Conservation (phyloP, 2,113 vertebrate genomes). For the Phodopus roborovskii region DNA sequence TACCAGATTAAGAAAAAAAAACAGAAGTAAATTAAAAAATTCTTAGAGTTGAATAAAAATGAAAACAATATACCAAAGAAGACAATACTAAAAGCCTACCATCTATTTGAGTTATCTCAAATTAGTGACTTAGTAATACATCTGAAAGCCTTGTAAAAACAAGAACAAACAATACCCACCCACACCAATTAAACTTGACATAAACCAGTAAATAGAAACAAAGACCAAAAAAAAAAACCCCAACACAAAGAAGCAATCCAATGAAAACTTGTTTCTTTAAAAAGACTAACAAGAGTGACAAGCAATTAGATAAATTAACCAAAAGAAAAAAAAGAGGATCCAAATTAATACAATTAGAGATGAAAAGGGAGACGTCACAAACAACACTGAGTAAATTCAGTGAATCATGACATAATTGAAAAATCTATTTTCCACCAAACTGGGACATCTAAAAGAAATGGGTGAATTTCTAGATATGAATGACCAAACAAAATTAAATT, state of each 20-base stretch:
- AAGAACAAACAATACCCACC: not conserved
- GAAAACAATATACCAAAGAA: not conserved
- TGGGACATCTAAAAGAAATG: not conserved
- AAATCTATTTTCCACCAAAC: too few species aligned
- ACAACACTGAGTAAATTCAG: not conserved
- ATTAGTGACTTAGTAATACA: not conserved
- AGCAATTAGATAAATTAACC: not conserved
- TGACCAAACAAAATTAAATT: not conserved
- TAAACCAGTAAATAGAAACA: not conserved
- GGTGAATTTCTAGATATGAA: not conserved
- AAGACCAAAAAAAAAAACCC: not conserved
- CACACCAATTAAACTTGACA: not conserved
- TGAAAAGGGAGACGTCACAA: not conserved
- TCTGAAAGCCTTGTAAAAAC: not conserved
- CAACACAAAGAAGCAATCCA: not conserved
- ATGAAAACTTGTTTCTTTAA: not conserved
- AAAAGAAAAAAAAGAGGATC: not conserved
- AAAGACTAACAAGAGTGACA: too few species aligned
- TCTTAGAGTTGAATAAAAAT: not conserved
- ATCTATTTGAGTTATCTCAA: too few species aligned
- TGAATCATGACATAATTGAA: too few species aligned
- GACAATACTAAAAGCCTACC: too few species aligned
- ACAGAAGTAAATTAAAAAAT: not conserved
- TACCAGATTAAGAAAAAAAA: not conserved
- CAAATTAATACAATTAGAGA: not conserved